phyloP scores from a whole-genome alignment of 2,113 vertebrate species.

The Cettia cetti region DNA sequence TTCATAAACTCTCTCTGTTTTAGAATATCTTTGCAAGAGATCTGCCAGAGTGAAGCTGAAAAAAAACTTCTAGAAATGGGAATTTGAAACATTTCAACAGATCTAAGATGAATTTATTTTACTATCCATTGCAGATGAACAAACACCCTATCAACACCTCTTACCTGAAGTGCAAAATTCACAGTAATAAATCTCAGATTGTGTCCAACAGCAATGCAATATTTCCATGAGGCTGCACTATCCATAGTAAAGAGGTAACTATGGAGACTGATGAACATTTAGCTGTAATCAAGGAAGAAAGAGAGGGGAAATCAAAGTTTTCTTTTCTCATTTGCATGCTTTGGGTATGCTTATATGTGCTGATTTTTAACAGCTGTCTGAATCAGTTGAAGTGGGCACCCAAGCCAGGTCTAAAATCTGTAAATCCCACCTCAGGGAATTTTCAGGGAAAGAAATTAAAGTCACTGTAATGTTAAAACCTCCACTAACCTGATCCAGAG shows the following conservation, averaged over 20 bases:
- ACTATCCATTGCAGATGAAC: background rate
- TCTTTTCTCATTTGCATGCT: background rate
- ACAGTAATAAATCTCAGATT: background rate
- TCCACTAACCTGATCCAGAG: background rate
- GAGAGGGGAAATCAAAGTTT: background rate
- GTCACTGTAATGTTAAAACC: background rate
- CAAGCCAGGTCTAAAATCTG: background rate
- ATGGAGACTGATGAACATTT: background rate
- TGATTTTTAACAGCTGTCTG: conserved; percentile 4
- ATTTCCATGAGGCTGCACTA: background rate
- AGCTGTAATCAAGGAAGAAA: background rate
- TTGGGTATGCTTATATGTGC: background rate
- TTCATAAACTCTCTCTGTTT: background rate
- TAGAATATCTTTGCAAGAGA: background rate
- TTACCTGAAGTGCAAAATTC: background rate
- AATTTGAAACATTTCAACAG: background rate
- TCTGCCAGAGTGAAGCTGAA: background rate
- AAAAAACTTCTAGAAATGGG: background rate
- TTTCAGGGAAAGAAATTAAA: background rate
- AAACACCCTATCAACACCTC: background rate
- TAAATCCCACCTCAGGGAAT: background rate
- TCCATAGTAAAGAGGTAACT: background rate
- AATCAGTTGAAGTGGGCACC: background rate
- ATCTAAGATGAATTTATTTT: background rate
- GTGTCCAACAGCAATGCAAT: background rate